Evolutionary conservation across 1,140 invertebrate genomes (phyloP).

Genomic region (Mesaphorura yosii): DNA sequence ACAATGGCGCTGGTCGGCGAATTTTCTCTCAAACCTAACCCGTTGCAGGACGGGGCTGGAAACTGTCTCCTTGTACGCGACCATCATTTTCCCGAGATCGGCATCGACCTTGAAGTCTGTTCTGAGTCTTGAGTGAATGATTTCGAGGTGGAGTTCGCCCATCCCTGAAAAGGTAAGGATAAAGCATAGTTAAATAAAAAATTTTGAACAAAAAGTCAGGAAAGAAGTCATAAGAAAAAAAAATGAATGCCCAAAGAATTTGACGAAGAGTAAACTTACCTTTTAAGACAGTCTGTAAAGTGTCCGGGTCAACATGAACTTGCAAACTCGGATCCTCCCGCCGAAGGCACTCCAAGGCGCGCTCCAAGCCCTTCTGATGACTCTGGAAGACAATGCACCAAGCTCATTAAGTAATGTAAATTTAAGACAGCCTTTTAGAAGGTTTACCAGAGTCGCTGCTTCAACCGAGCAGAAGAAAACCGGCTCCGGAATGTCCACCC

Average conservation of each 20-base stretch:
- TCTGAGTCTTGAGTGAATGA: slow-evolving; percentile 74
- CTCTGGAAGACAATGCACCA: slow-evolving; percentile 39
- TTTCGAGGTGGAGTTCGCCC: slow-evolving; percentile 94
- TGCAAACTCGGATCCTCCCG: slow-evolving; percentile 88
- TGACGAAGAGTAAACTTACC: slow-evolving; percentile 37
- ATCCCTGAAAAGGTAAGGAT: slow-evolving; percentile 68
- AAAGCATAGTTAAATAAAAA: slow-evolving; percentile 16
- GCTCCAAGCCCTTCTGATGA: slow-evolving; percentile 63
- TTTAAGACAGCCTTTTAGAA: no score
- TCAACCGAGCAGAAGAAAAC: slow-evolving; percentile 97
- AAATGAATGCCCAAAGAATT: not conserved
- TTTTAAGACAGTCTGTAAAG: slow-evolving; percentile 73
- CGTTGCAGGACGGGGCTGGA: slow-evolving; percentile 34
- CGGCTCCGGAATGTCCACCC: slow-evolving; percentile 68
- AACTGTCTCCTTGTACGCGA: slow-evolving; percentile 79
- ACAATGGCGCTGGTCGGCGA: slow-evolving; percentile 21
- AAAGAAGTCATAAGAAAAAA: not conserved
- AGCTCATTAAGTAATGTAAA: no score
- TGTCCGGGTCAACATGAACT: slow-evolving; percentile 60
- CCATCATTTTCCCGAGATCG: slow-evolving; percentile 85
- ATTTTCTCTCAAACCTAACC: slow-evolving; percentile 22
- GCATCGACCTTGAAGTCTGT: slow-evolving; percentile 86
- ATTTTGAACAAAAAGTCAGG: slow-evolving; percentile 1
- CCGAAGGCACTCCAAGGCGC: slow-evolving; percentile 68
- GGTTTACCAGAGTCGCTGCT: slow-evolving; percentile 57